Percentiles rank a stretch among this genome's conserved stretches.
phyloP scores from a whole-genome alignment of 2,113 vertebrate genomes.

The Phalacrocorax pelagicus region DNA sequence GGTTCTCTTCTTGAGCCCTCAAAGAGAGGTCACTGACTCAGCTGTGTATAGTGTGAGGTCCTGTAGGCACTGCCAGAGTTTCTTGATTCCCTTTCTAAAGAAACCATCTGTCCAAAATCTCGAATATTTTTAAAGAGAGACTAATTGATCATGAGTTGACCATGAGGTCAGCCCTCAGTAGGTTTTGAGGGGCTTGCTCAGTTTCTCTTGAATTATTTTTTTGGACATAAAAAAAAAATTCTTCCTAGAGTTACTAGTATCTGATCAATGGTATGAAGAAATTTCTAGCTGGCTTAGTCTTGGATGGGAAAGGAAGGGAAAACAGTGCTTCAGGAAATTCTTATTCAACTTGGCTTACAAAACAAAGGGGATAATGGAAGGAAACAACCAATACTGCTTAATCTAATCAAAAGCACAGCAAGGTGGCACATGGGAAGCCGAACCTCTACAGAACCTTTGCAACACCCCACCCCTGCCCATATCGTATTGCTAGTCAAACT shows the following conservation, averaged over 20 bases:
- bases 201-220: not conserved
- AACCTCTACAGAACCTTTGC: not conserved
- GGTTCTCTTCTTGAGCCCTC: not conserved
- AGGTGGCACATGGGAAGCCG: not conserved
- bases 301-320: not conserved
- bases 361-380: not conserved
- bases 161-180: not conserved
- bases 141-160: not conserved
- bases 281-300: not conserved
- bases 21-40: not conserved
- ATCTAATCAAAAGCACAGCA: not conserved
- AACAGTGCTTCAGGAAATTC: not conserved
- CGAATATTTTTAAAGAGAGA: not conserved
- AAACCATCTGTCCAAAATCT: not conserved
- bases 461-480: not conserved
- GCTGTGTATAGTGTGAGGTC: not conserved
- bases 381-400: not conserved
- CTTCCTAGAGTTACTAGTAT: not conserved
- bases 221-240: not conserved
- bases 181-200: not conserved
- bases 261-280: not conserved
- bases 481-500: constrained; percentile 14
- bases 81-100: not conserved
- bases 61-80: not conserved
- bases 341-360: not conserved